A percentile compares a stretch with the other conserved stretches of the same genome.
Evolutionary conservation across 2,113 vertebrate species (phyloP).

Genomic region (Pungitius pungitius): DNA sequence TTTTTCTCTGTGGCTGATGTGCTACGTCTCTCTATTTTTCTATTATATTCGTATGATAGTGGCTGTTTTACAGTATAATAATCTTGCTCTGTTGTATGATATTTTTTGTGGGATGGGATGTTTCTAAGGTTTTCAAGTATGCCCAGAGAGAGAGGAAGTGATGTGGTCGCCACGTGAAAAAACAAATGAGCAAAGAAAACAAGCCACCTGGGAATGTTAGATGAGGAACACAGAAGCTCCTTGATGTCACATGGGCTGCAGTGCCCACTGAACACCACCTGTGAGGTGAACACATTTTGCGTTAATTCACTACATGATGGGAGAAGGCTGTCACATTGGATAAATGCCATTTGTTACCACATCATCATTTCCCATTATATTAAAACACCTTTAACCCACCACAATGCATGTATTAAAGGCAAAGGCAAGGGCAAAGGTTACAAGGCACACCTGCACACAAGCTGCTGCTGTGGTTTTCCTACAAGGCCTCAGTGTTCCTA

Average conservation of each 20-base stretch:
- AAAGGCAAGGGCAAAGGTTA: background rate
- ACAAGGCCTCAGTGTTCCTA: conserved; percentile 27
- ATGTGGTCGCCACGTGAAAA: background rate
- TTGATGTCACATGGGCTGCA: conserved; percentile 85
- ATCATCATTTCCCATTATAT: background rate
- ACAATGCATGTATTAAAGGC: background rate
- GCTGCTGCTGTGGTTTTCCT: conserved; percentile 39
- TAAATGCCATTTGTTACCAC: background rate
- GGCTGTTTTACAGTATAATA: background rate
- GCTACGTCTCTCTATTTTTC: background rate
- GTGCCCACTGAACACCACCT: conserved; percentile 84
- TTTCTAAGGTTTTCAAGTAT: background rate
- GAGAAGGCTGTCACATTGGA: background rate
- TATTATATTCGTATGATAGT: too few relatives aligned
- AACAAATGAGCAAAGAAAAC: background rate
- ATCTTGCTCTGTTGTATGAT: background rate
- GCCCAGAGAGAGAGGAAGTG: background rate
- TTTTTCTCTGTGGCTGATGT: too few relatives aligned
- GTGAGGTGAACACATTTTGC: conserved; percentile 23
- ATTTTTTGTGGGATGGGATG: background rate
- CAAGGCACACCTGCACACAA: conserved; percentile 41
- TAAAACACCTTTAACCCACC: background rate
- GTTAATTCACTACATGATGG: background rate
- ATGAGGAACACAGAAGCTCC: conserved; percentile 83
- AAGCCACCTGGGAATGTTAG: conserved; percentile 80